Percentiles rank a stretch among this genome's conserved stretches.
Conservation (phyloP, 1,140 invertebrate species). For the Aphaenogaster rudis region DNA sequence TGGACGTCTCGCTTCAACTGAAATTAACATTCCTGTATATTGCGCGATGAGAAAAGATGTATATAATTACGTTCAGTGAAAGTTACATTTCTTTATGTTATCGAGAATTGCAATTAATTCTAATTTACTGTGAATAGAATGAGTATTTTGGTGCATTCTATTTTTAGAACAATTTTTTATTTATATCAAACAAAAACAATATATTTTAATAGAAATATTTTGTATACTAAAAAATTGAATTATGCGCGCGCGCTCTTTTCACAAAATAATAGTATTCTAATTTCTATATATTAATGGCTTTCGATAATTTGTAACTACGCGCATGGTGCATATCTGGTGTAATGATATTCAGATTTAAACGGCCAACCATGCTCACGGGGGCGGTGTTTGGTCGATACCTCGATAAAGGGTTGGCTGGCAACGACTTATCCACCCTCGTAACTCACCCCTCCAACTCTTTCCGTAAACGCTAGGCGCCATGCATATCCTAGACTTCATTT, state of each 20-base stretch:
- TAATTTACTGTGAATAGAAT: constrained; percentile 22
- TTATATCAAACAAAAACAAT: neutral
- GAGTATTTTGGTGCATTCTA: neutral
- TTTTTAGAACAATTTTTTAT: neutral
- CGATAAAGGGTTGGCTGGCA: constrained; percentile 76
- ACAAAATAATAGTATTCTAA: constrained; percentile 22
- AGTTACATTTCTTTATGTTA: constrained; percentile 4
- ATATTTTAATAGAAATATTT: neutral
- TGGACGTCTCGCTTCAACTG: neutral
- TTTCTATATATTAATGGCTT: constrained; percentile 5
- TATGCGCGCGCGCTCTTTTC: neutral
- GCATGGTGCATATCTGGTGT: constrained; percentile 2
- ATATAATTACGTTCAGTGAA: constrained; percentile 32
- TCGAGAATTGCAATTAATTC: constrained; percentile 20
- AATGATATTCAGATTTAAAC: constrained; percentile 73
- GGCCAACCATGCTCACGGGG: constrained; percentile 59
- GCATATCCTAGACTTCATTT: neutral
- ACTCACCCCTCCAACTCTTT: constrained; percentile 71
- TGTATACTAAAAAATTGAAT: constrained; percentile 1
- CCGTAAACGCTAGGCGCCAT: constrained; percentile 42
- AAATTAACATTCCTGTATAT: constrained; percentile 16
- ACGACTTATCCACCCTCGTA: constrained; percentile 72
- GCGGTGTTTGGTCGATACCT: constrained; percentile 82
- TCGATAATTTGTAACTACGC: constrained; percentile 38
- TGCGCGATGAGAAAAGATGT: neutral